Conservation (phyloP, 2,113 vertebrate genomes). For the Nipponia nippon region DNA sequence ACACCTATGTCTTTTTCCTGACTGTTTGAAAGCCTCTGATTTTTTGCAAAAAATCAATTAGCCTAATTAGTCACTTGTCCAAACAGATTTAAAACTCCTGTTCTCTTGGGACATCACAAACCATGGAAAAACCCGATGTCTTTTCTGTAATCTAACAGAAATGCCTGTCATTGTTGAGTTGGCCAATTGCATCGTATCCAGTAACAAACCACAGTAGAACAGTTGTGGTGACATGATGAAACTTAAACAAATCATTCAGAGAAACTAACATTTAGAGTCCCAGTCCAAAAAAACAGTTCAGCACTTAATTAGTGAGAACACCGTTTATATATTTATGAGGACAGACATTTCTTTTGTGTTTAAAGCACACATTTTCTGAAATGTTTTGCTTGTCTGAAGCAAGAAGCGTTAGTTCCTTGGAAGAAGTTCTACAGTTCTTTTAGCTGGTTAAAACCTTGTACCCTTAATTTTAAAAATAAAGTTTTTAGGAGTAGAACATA, state of each 20-base stretch:
- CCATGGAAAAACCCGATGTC: not conserved
- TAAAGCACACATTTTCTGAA: not conserved
- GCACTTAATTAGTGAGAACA: not conserved
- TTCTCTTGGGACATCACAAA: not conserved
- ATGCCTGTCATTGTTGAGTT: not conserved
- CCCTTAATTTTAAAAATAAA: not conserved
- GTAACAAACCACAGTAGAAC: not conserved
- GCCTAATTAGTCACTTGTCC: not conserved
- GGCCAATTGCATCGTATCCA: not conserved
- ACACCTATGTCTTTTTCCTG: not conserved
- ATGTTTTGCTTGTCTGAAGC: not conserved
- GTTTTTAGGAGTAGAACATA: not conserved
- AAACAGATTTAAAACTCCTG: not conserved
- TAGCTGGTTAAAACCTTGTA: not conserved
- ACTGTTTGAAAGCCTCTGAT: not conserved
- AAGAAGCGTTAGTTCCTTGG: not conserved
- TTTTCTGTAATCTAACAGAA: not conserved
- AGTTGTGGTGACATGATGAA: not conserved
- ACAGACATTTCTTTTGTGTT: not conserved
- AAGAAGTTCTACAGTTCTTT: not conserved
- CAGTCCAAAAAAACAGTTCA: not conserved
- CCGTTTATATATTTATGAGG: not conserved
- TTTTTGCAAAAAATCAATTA: not conserved
- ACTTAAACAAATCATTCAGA: not conserved
- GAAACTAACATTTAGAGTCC: not conserved